These are phyloP conservation scores for Falco naumanni DNA, from an alignment of 2,797 vertebrate species.

Conservation along the genomic window DNA sequence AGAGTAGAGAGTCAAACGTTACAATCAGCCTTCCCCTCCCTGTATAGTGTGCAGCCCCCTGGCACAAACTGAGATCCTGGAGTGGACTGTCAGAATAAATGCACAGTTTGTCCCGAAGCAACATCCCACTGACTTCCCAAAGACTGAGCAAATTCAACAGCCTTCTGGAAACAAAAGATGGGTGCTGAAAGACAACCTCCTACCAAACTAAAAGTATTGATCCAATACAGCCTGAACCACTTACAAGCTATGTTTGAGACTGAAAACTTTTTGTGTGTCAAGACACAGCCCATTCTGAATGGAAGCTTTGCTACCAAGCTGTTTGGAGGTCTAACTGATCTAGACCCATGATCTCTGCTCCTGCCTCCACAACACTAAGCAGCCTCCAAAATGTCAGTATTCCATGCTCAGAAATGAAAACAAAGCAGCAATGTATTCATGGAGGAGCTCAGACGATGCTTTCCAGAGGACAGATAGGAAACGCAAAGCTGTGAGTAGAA, in stretches of 20 bases:
- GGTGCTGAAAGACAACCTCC: not conserved
- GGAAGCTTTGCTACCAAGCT: not conserved
- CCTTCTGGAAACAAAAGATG: not conserved
- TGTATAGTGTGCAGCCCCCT: not conserved
- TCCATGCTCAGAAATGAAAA: not conserved
- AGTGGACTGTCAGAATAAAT: not conserved
- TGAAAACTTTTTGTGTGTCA: not conserved
- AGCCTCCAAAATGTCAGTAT: not conserved
- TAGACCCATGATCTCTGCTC: not conserved
- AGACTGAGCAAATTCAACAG: not conserved
- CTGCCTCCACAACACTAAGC: not conserved
- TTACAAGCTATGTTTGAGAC: not conserved
- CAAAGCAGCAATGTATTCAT: rapidly evolving
- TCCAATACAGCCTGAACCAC: not conserved
- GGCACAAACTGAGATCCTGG: not conserved
- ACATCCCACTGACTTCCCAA: not conserved
- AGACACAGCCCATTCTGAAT: not conserved
- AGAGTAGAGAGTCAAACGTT: not conserved
- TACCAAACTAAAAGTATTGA: not conserved
- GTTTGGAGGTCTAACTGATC: not conserved
- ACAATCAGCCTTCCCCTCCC: not conserved
- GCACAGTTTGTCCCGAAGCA: not conserved
- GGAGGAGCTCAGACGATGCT: not conserved
- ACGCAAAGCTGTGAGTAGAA: not conserved
- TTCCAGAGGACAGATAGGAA: not conserved